These are phyloP conservation scores for Exaiptasia diaphana DNA, from an alignment of 64 coral and sea anemone species.

Conservation along the genomic window DNA sequence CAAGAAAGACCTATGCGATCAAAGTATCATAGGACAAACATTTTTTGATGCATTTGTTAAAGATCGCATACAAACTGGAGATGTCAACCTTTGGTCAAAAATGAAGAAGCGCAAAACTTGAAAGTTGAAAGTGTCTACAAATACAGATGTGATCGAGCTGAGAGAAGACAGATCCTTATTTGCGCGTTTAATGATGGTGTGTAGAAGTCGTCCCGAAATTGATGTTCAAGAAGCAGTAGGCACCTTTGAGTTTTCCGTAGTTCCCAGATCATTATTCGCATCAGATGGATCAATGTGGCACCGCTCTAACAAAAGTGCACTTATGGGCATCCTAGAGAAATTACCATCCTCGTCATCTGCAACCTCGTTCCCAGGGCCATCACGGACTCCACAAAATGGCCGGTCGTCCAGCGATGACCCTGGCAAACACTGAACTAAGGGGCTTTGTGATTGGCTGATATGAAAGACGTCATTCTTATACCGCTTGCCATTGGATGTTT, in stretches of 20 bases:
- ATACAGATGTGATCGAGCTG: background rate
- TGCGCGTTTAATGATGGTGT: slow-evolving; percentile 2
- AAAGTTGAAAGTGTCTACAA: background rate
- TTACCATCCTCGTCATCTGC: no score
- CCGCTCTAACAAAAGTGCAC: background rate
- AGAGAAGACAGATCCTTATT: slow-evolving; percentile 9
- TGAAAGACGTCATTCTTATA: no score
- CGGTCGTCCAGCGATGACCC: no score
- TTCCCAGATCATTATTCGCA: slow-evolving; percentile 1
- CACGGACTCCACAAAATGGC: no score
- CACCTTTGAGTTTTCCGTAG: background rate
- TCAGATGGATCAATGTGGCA: background rate
- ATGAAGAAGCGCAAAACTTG: slow-evolving; percentile 10
- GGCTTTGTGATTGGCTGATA: no score
- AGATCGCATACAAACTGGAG: background rate
- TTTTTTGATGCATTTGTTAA: background rate
- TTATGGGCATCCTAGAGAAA: slow-evolving; percentile 3
- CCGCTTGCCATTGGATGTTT: no score
- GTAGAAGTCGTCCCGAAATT: background rate
- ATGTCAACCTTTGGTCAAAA: slow-evolving; percentile 2
- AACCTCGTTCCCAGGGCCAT: no score
- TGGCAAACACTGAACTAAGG: no score
- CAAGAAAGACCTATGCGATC: background rate
- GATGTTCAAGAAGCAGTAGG: slow-evolving; percentile 16
- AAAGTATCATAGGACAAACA: background rate